Evolutionary conservation across 1,140 invertebrate species (phyloP).

Genomic region (Drosophila nigromelanica): DNA sequence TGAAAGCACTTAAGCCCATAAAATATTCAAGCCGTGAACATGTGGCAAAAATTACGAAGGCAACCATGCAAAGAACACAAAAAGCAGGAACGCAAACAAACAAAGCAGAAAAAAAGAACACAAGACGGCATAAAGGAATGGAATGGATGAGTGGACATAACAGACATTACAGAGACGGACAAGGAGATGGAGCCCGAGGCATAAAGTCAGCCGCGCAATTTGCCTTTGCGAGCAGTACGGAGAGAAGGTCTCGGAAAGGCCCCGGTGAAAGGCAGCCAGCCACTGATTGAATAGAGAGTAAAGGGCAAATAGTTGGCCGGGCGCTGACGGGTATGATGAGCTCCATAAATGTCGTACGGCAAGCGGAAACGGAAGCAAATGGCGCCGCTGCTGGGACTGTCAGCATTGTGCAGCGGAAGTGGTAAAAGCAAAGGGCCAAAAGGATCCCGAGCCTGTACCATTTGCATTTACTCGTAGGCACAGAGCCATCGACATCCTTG

Average conservation of each 20-base stretch:
- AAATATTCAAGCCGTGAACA: conserved; percentile 80
- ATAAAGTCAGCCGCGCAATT: conserved; percentile 50
- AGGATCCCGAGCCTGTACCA: conserved; percentile 30
- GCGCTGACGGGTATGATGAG: conserved; percentile 53
- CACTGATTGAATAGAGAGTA: conserved; percentile 80
- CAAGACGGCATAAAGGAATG: conserved; percentile 18
- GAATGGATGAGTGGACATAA: conserved; percentile 52
- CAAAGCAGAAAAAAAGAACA: conserved; percentile 13
- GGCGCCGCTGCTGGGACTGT: conserved; percentile 64
- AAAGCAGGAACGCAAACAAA: conserved; percentile 50
- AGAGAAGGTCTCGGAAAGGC: conserved; percentile 11
- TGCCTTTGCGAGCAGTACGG: conserved; percentile 42
- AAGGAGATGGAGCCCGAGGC: conserved; percentile 19
- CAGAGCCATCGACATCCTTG: conserved; percentile 18
- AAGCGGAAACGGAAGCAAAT: conserved; percentile 65
- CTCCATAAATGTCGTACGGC: conserved; percentile 65
- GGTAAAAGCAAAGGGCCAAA: conserved; percentile 54
- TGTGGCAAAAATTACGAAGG: conserved; percentile 74
- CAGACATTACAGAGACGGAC: conserved; percentile 34
- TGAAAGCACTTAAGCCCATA: conserved; percentile 80
- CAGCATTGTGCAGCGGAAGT: conserved; percentile 62
- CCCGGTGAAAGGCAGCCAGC: conserved; percentile 56
- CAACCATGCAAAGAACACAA: conserved; percentile 39
- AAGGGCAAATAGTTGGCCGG: conserved; percentile 66
- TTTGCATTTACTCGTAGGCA: conserved; percentile 59